These are phyloP conservation scores for Lutra lutra DNA, from an alignment of 2,797 vertebrate species.

Conservation along the genomic window DNA sequence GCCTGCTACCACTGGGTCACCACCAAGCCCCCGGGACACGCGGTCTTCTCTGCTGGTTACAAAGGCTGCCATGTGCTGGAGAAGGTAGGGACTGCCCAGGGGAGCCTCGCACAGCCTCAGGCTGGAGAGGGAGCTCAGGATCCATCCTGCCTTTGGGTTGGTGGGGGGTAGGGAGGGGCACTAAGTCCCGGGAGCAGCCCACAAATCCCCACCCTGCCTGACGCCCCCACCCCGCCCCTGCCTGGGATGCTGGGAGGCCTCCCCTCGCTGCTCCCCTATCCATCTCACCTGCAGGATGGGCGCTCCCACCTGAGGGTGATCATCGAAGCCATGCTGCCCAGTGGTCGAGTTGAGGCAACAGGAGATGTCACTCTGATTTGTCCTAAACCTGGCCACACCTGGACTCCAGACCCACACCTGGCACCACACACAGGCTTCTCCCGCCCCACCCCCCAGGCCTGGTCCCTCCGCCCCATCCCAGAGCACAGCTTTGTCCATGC, in stretches of 20 bases:
- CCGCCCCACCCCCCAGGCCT: fast-evolving
- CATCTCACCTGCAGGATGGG: constrained; percentile 64
- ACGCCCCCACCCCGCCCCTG: no score
- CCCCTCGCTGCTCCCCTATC: background rate
- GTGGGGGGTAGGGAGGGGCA: background rate
- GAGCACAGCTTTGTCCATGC: background rate
- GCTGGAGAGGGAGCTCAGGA: background rate
- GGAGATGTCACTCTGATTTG: constrained; percentile 80
- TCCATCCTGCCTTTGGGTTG: background rate
- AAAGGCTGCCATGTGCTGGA: constrained; percentile 80
- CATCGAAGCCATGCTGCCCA: constrained; percentile 73
- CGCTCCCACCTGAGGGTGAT: constrained; percentile 62
- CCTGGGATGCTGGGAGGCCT: background rate
- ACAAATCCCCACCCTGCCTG: background rate
- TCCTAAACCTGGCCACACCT: background rate
- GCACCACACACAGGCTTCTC: background rate
- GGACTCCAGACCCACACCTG: background rate
- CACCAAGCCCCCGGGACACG: fast-evolving
- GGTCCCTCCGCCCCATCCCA: fast-evolving
- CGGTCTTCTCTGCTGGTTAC: constrained; percentile 78
- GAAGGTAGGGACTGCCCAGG: constrained; percentile 65
- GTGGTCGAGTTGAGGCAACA: fast-evolving
- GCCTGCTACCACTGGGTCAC: constrained; percentile 84
- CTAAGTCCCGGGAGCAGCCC: no score
- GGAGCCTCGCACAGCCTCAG: fast-evolving